These are phyloP conservation scores for Psittacula echo DNA, from an alignment of 2,797 vertebrate genomes.

Conservation along the genomic window DNA sequence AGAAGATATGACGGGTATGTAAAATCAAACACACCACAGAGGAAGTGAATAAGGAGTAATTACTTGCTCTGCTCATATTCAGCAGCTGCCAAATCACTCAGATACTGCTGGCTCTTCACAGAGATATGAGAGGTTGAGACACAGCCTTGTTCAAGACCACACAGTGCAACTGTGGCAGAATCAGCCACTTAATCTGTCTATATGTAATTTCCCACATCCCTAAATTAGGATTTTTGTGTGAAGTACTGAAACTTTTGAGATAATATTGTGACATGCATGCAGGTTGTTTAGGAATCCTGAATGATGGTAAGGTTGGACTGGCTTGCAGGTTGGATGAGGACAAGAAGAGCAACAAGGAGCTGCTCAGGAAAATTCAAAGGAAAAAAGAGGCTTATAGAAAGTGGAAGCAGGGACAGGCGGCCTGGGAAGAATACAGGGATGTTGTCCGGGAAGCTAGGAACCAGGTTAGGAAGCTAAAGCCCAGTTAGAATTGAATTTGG, in stretches of 20 bases:
- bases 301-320: neutral
- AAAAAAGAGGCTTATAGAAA: too few relatives aligned
- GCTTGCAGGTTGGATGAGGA: neutral
- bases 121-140: neutral
- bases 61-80: neutral
- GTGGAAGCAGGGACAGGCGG: too few relatives aligned
- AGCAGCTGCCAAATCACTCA: neutral
- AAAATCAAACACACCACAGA: neutral
- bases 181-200: neutral
- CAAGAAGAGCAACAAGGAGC: neutral
- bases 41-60: neutral
- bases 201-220: neutral
- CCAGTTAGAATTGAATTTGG: too few relatives aligned
- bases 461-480: too few relatives aligned
- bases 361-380: too few relatives aligned
- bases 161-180: neutral
- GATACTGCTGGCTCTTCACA: neutral
- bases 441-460: too few relatives aligned
- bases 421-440: too few relatives aligned
- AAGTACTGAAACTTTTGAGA: neutral
- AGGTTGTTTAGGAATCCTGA: neutral
- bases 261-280: neutral
- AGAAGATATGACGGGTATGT: accelerated
- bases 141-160: neutral
- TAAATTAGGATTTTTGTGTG: neutral